Evolutionary conservation across 2,797 vertebrate genomes (phyloP).

Genomic region (Protosalanx chinensis): DNA sequence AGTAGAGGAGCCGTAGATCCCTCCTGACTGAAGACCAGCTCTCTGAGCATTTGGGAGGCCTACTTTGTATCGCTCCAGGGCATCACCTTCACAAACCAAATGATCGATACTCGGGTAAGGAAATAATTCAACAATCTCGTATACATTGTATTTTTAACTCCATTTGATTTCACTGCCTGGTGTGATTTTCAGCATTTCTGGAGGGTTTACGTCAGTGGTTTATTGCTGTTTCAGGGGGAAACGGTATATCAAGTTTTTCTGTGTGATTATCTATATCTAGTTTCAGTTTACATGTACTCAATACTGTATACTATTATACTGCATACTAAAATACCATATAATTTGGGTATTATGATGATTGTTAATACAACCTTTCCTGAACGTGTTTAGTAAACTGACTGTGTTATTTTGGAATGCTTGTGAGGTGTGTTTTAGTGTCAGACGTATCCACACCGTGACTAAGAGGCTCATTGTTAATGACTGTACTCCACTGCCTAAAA

Average conservation of each 20-base stretch:
- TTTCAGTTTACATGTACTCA: too few relatives aligned
- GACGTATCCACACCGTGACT: background rate
- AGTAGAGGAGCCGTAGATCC: conserved; percentile 27
- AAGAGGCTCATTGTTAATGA: background rate
- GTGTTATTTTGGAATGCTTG: too few relatives aligned
- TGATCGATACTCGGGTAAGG: conserved; percentile 20
- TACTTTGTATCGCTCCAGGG: background rate
- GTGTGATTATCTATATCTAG: too few relatives aligned
- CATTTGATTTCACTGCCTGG: conserved; percentile 19
- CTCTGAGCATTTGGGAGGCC: conserved; percentile 32
- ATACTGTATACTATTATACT: too few relatives aligned
- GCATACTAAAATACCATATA: too few relatives aligned
- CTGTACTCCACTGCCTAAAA: background rate
- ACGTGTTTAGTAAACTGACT: too few relatives aligned
- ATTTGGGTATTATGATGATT: too few relatives aligned
- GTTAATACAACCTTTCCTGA: too few relatives aligned
- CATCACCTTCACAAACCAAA: conserved; percentile 9
- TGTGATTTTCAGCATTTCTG: conserved; percentile 13
- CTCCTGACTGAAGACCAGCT: conserved; percentile 36
- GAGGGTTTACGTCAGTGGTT: background rate
- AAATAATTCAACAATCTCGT: conserved; percentile 5
- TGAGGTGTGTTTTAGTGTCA: too few relatives aligned
- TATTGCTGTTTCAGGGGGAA: background rate
- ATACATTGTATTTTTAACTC: background rate
- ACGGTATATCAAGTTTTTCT: background rate